Conservation (phyloP, 2,797 vertebrate species). For the Serranus cabrilla region DNA sequence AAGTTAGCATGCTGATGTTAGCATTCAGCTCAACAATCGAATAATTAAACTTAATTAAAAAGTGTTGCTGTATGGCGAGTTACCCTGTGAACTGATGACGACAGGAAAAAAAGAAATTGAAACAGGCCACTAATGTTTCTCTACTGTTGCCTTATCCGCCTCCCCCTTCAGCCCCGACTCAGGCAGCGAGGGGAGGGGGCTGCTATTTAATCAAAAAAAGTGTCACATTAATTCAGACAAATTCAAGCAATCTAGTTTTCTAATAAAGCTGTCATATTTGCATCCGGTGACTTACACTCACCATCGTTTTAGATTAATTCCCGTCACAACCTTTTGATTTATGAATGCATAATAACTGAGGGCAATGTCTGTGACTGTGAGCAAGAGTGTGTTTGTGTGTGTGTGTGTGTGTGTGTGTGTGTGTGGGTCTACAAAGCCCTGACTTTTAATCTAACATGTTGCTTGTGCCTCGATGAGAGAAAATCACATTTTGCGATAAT, state of each 20-base stretch:
- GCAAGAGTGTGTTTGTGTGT: constrained; percentile 16
- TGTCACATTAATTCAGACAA: constrained; percentile 85
- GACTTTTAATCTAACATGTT: constrained; percentile 74
- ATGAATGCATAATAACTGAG: constrained; percentile 79
- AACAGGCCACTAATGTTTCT: constrained; percentile 32
- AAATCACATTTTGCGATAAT: constrained; percentile 69
- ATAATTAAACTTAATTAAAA: constrained; percentile 35
- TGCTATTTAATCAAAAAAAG: constrained; percentile 75
- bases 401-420: not conserved
- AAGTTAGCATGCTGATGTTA: too few relatives aligned
- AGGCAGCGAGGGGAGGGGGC: constrained; percentile 5
- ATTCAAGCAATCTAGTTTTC: constrained; percentile 81
- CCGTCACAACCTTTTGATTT: constrained; percentile 81
- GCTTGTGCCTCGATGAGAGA: constrained; percentile 50
- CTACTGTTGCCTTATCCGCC: constrained; percentile 33
- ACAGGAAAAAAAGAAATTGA: not conserved
- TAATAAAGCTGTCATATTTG: constrained; percentile 86
- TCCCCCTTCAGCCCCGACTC: constrained; percentile 19
- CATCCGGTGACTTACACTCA: constrained; percentile 80
- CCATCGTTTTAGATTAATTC: constrained; percentile 81
- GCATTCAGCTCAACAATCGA: not conserved
- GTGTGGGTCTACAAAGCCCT: constrained; percentile 44
- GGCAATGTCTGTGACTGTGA: constrained; percentile 65
- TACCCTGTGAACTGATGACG: not conserved
- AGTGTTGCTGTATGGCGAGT: constrained; percentile 1